These are phyloP conservation scores for Heliconius hewitsoni DNA, from an alignment of 1,140 invertebrate species.

Conservation along the genomic window DNA sequence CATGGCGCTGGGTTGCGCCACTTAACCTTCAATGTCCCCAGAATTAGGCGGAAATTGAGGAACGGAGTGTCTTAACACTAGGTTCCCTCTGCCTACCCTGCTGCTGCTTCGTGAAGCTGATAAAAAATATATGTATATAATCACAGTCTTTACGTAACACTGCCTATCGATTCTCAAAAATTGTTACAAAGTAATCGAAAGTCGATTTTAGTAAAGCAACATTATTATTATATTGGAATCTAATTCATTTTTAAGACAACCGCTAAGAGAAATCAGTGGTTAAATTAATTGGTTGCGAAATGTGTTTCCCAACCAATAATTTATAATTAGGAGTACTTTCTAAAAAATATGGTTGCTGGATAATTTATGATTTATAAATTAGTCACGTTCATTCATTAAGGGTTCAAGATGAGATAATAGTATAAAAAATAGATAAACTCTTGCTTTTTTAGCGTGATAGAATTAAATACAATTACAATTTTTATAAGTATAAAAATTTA, in stretches of 20 bases:
- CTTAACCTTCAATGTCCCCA: no score
- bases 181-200: neutral
- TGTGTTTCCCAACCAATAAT: neutral
- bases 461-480: no score
- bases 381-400: no score
- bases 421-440: no score
- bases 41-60: no score
- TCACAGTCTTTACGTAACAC: conserved; percentile 11
- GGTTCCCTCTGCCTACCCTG: no score
- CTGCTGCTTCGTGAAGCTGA: no score
- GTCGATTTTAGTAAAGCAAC: neutral
- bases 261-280: neutral
- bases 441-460: no score
- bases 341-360: neutral
- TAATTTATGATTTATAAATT: no score
- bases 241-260: neutral
- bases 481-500: no score
- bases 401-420: neutral
- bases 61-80: no score
- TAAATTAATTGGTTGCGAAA: neutral
- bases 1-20: no score
- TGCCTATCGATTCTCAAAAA: neutral
- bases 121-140: conserved; percentile 9
- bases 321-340: neutral
- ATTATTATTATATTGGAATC: neutral